Evolutionary conservation across 2,113 vertebrate genomes (phyloP).

Genomic region (Zingel zingel): DNA sequence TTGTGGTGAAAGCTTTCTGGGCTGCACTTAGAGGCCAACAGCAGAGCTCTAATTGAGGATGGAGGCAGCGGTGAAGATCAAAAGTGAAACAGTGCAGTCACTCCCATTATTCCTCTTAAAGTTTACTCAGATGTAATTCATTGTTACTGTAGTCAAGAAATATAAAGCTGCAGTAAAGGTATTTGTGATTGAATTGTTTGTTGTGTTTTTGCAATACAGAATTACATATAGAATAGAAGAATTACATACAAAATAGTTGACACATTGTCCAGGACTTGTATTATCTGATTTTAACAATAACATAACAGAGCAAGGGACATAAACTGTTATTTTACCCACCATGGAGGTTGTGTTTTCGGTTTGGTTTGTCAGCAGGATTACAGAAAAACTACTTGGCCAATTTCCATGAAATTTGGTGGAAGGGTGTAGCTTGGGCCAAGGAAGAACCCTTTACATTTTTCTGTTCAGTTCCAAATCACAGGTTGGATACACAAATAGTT

Average conservation of each 20-base stretch:
- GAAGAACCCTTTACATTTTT: too few relatives aligned
- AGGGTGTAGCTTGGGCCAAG: too few relatives aligned
- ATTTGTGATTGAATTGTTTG: not conserved
- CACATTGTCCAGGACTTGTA: not conserved
- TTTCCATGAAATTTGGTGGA: too few relatives aligned
- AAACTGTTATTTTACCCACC: too few relatives aligned
- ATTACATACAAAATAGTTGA: not conserved
- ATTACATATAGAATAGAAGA: not conserved
- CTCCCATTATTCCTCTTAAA: not conserved
- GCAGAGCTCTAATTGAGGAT: not conserved
- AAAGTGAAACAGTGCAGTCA: not conserved
- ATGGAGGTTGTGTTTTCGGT: too few relatives aligned
- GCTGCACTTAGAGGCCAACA: constrained; percentile 22
- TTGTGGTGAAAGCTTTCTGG: constrained; percentile 7
- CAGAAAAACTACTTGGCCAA: too few relatives aligned
- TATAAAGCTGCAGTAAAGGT: not conserved
- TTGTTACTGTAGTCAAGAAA: not conserved
- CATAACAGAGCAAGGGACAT: not conserved
- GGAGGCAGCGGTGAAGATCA: constrained; percentile 14
- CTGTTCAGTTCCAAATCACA: too few relatives aligned
- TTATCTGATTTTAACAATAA: not conserved
- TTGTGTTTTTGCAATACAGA: not conserved
- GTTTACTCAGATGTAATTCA: not conserved
- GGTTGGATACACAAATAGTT: too few relatives aligned
- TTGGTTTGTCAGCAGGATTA: too few relatives aligned